These are phyloP conservation scores for Hiodon alosoides DNA, from an alignment of 2,113 vertebrate species.

Conservation along the genomic window DNA sequence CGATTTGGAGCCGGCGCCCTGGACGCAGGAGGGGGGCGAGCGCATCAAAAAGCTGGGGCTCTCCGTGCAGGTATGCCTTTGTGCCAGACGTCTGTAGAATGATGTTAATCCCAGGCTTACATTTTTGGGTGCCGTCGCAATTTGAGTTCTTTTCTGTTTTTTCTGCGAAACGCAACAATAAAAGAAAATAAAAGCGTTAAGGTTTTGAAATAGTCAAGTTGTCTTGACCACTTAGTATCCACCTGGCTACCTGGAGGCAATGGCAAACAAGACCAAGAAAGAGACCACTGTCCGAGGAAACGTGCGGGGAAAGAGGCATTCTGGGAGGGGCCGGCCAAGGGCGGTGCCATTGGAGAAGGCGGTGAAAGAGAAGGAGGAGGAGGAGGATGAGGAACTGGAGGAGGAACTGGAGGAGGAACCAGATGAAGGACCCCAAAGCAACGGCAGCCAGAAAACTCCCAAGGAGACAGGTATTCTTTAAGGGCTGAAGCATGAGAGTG, in stretches of 20 bases:
- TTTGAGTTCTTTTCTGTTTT: background rate
- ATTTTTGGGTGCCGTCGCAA: background rate
- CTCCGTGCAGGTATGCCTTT: slow-evolving; percentile 76
- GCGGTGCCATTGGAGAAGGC: slow-evolving; percentile 56
- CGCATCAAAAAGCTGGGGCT: slow-evolving; percentile 86
- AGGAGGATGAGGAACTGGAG: slow-evolving; percentile 31
- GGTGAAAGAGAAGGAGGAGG: slow-evolving; percentile 42
- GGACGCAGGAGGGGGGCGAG: slow-evolving; percentile 91
- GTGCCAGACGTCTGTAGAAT: too few species aligned
- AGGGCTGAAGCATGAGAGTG: background rate
- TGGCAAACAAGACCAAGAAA: slow-evolving; percentile 92
- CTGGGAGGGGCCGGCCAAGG: slow-evolving; percentile 58
- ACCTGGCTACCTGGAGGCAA: slow-evolving; percentile 86
- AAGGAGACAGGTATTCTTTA: slow-evolving; percentile 64
- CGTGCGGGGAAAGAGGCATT: slow-evolving; percentile 66
- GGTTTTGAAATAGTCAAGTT: background rate
- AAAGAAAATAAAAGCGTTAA: background rate
- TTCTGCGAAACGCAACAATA: background rate
- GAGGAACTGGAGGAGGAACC: slow-evolving; percentile 39
- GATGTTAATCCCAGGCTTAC: background rate
- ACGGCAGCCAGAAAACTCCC: slow-evolving; percentile 72
- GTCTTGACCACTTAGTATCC: slow-evolving; percentile 72
- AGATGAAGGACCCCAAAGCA: slow-evolving; percentile 59
- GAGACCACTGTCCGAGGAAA: slow-evolving; percentile 58
- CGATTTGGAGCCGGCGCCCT: slow-evolving; percentile 90